Percentiles rank a stretch among this genome's conserved stretches.
Conservation (phyloP, 2,888 invertebrate species). For the Campoplex nolae region DNA sequence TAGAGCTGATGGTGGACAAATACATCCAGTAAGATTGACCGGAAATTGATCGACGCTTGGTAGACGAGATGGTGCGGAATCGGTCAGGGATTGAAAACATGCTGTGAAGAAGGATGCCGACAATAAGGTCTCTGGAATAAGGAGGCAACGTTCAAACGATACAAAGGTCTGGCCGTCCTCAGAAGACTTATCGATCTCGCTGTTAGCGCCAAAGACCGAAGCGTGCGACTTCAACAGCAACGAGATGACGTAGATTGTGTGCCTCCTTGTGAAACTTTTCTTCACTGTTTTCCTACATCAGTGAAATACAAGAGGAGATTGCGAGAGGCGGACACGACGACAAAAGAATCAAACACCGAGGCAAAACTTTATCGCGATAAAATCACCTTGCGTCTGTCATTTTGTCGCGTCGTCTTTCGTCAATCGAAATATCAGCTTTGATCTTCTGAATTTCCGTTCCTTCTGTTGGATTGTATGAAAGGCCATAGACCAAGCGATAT, state of each 20-base stretch:
- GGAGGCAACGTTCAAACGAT: constrained; percentile 8
- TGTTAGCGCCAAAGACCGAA: constrained; percentile 6
- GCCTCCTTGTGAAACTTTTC: not conserved
- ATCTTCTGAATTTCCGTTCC: constrained; percentile 42
- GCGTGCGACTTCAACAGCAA: not conserved
- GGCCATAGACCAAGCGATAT: not conserved
- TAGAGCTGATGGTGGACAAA: not conserved
- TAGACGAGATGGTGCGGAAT: constrained; percentile 32
- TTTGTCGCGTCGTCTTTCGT: constrained; percentile 12
- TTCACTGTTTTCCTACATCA: not conserved
- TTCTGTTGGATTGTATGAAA: constrained; percentile 1
- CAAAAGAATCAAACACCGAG: constrained; percentile 39
- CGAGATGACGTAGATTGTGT: constrained; percentile 18
- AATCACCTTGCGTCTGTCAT: not conserved
- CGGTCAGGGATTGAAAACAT: constrained; percentile 28
- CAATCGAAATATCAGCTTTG: constrained; percentile 45
- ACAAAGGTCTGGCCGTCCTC: constrained; percentile 1
- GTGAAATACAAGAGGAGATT: not conserved
- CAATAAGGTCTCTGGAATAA: constrained; percentile 7
- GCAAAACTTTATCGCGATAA: constrained; percentile 23
- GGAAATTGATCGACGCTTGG: constrained; percentile 65
- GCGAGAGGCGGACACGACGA: constrained; percentile 35
- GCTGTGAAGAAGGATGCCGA: constrained; percentile 1
- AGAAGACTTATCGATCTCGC: constrained; percentile 12
- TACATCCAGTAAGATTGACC: constrained; percentile 54